Evolutionary conservation across 2,113 vertebrate genomes (phyloP), one percentile per base, ranked within the genome.

Genomic region (Austrofundulus limnaeus): DNA sequence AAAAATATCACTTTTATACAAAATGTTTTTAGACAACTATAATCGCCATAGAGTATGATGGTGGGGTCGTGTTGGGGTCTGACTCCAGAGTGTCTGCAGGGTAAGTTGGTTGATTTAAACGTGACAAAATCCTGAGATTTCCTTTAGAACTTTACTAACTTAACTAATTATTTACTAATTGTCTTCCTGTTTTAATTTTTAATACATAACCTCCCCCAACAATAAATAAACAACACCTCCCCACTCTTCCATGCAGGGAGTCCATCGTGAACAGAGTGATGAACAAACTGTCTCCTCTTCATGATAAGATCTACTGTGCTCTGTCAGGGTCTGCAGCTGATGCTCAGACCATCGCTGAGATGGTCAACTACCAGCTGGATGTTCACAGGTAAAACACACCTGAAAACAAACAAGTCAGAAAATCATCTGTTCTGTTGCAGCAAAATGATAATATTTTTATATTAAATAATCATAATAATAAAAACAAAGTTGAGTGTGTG

Each of bases 21-120:
- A 7, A 16, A 1, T 61, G 37, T 76, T 28, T 72, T 25, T 61
- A 96, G 95, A 96, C 95, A 0, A 96, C 95, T n/a, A 96, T 96
- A 56, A 94, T 96, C 11, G 95, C 91, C 0, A 90, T 96, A 14
- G 92, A 94, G 63, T 96, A 85, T 74, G 62, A 94, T 3, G 94
- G 91, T 4, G 95, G 95, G 0, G 92, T 96, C 0, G 92, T 96
- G 49, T 41, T 96, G 38, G 95, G 94, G 0, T 96, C 94, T 1
- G 95, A 96, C 23, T 96, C 95, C 7, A 75, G 94, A 0, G 95
- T 96, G 19, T 95, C 95, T 14, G 94, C 94, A 0, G 95, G 95
- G 95, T 95, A 72, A 88, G 92, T 77, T 17, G 0, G 10, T 34
- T 34, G 6, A 8, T 9, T 10, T 9, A 8, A 9, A 34, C 31